Evolutionary conservation across 37 sponge, comb jelly and placozoan genomes (phyloP), one percentile per base, ranked within the genome.

Genomic region (Mnemiopsis leidyi): DNA sequence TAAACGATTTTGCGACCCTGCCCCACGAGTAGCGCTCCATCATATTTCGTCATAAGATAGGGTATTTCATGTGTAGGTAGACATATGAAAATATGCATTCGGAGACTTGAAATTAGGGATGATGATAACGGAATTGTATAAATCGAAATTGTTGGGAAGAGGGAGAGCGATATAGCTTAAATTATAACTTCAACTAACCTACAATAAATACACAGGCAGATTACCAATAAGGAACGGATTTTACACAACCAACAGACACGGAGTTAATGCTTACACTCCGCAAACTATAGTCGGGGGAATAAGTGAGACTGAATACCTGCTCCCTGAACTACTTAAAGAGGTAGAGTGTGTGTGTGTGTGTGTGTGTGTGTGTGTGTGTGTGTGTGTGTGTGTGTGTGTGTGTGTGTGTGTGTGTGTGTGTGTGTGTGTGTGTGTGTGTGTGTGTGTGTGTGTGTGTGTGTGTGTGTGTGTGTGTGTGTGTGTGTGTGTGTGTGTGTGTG

Each of bases 171-270:
- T n/a, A n/a, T n/a, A n/a, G n/a, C n/a, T n/a, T n/a, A n/a, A n/a
- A n/a, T n/a, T n/a, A n/a, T n/a, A n/a, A n/a, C n/a, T n/a, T n/a
- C n/a, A n/a, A n/a, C n/a, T n/a, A n/a, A n/a, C n/a, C n/a, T n/a
- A n/a, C n/a, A n/a, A 48, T 13, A 48, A 5, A 48, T 13, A 48
- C 61, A 48, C 82, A 79, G 82, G 96, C 1, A 76, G 96, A 76
- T 82, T 96, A 28, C 96, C 96, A 0, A 95, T 96, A n/a, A 75
- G 96, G 39, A 96, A 96, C 93, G 96, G 96, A 67, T 96, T 96
- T 76, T 96, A 96, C 83, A 94, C 96, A 0, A 96, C 96, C 71
- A 96, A 96, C 93, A 95, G 82, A 38, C 96, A 96, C 83, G 96
- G 95, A 24, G 90, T 95, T 31, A 95, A 96, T 93, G 82, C 82